Conservation (phyloP, 1,140 invertebrate species). For the Sipha flava region DNA sequence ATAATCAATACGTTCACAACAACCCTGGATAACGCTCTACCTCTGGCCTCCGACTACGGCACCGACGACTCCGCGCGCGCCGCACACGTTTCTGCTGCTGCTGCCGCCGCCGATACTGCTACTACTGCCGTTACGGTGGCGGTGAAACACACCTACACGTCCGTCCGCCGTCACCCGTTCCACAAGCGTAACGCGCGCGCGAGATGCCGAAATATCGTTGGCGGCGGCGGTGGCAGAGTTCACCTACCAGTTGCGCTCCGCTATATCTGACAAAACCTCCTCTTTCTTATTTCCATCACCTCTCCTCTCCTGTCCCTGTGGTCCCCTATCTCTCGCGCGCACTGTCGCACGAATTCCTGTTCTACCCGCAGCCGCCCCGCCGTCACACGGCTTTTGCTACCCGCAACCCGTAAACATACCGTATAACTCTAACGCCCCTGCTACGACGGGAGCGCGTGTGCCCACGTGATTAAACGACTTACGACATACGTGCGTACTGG, state of each 20-base stretch:
- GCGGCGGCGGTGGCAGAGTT: neutral
- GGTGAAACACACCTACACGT: neutral
- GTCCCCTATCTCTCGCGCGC: neutral
- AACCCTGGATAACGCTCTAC: slow-evolving; percentile 24
- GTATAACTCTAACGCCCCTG: too few relatives aligned
- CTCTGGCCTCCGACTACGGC: neutral
- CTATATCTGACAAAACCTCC: neutral
- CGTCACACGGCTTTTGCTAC: too few relatives aligned
- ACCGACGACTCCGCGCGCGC: neutral
- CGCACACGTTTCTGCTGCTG: too few relatives aligned
- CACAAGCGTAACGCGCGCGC: neutral
- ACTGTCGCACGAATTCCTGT: neutral
- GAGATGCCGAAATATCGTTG: neutral
- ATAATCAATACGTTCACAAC: slow-evolving; percentile 30
- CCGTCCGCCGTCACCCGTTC: neutral
- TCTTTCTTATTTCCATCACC: neutral
- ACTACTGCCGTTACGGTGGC: neutral
- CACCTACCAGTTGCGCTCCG: slow-evolving; percentile 28
- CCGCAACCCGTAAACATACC: too few relatives aligned
- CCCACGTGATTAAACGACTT: too few relatives aligned
- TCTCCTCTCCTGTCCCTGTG: neutral
- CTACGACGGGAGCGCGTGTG: too few relatives aligned
- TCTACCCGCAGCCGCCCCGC: too few relatives aligned
- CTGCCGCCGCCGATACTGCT: neutral
- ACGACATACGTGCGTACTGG: too few relatives aligned